These are phyloP conservation scores for Pluvianellus socialis DNA, from an alignment of 2,113 vertebrate genomes.

Conservation along the genomic window DNA sequence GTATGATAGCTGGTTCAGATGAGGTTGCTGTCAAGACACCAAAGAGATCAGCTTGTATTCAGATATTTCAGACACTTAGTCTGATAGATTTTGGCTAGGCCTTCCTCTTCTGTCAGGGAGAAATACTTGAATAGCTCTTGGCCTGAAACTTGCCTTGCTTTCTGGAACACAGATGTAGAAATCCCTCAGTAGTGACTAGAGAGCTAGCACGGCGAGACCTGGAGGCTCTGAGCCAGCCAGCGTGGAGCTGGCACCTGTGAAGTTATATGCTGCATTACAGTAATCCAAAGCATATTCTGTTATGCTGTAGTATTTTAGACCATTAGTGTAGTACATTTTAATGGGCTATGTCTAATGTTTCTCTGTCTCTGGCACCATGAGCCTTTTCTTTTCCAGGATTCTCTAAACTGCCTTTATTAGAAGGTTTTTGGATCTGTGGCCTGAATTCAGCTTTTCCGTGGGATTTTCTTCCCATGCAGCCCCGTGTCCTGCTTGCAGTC, in stretches of 20 bases:
- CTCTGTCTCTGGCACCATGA: not conserved
- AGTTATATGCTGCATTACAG: not conserved
- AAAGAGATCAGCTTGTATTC: not conserved
- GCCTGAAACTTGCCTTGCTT: not conserved
- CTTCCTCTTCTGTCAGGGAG: not conserved
- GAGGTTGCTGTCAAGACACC: conserved; percentile 7
- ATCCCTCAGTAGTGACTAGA: not conserved
- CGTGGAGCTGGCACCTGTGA: not conserved
- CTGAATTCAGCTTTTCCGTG: not conserved
- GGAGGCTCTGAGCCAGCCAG: not conserved
- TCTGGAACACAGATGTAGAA: conserved; percentile 36
- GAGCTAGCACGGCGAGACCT: not conserved
- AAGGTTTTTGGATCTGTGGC: not conserved
- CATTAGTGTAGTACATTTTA: not conserved
- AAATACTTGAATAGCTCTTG: not conserved
- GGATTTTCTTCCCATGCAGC: not conserved
- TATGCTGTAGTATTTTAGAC: not conserved
- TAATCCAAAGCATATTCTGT: not conserved
- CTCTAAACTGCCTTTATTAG: not conserved
- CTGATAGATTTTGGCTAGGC: not conserved
- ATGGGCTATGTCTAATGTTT: not conserved
- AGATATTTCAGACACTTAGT: not conserved
- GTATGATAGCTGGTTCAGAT: not conserved
- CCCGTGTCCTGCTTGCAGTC: not conserved
- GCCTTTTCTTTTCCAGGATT: not conserved